A percentile compares a stretch with the other conserved stretches of the same genome.
These are phyloP conservation scores for Eueides isabella DNA, from an alignment of 1,140 invertebrate genomes.

Conservation along the genomic window DNA sequence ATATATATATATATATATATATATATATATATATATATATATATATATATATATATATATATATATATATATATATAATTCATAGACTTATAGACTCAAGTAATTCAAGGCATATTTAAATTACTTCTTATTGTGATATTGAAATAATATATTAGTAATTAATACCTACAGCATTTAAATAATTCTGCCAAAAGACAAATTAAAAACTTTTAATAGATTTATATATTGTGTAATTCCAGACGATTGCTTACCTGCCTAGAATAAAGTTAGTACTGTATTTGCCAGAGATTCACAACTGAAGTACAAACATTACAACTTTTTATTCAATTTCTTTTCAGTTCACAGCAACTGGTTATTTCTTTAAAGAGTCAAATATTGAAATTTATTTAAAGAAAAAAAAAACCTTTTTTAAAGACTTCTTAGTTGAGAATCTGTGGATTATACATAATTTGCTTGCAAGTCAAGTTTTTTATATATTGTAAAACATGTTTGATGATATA, in stretches of 20 bases:
- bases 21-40: no score
- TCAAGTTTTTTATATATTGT: neutral
- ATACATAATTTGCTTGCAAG: slow-evolving; percentile 10
- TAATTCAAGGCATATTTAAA: neutral
- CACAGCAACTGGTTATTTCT: neutral
- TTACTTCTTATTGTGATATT: slow-evolving; percentile 7
- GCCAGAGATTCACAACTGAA: neutral
- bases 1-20: no score
- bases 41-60: no score
- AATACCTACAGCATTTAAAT: slow-evolving; percentile 19
- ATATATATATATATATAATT: no score
- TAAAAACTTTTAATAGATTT: slow-evolving; percentile 6
- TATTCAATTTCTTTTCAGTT: neutral
- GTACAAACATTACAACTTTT: no score
- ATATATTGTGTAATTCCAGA: neutral
- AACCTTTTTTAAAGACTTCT: neutral
- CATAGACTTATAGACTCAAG: no score
- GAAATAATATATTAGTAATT: neutral
- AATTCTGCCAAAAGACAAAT: slow-evolving; percentile 21
- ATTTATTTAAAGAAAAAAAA: neutral
- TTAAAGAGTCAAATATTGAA: neutral
- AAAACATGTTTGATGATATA: slow-evolving; percentile 7
- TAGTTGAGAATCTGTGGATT: slow-evolving; percentile 14
- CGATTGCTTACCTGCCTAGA: neutral
- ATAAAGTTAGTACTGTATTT: neutral